Conservation (phyloP, 2,113 vertebrate species). For the Nesogale talazaci region DNA sequence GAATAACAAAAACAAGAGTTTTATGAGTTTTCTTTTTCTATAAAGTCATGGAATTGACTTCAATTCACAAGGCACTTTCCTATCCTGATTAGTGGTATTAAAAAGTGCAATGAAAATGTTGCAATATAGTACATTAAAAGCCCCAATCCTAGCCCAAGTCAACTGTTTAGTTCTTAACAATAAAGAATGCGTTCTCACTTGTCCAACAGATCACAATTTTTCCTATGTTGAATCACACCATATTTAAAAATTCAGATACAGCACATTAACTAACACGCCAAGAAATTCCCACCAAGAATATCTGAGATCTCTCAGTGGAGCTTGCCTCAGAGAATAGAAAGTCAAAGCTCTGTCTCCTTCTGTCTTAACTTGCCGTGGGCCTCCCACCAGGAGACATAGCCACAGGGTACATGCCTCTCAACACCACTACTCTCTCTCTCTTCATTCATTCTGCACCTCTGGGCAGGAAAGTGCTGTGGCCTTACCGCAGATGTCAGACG, state of each 20-base stretch:
- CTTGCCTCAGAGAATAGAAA: background rate
- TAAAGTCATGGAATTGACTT: background rate
- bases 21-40: background rate
- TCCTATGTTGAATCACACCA: slow-evolving; percentile 9
- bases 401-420: background rate
- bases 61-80: background rate
- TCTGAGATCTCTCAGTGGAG: background rate
- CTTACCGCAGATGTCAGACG: slow-evolving; percentile 96
- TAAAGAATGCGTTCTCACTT: background rate
- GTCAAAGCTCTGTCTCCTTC: background rate
- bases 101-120: slow-evolving; percentile 2
- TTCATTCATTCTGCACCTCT: background rate
- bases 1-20: background rate
- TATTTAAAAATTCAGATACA: slow-evolving; percentile 39
- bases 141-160: background rate
- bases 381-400: background rate
- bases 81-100: background rate
- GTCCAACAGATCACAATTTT: background rate
- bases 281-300: background rate
- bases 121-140: background rate
- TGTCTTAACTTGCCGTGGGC: background rate
- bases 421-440: background rate
- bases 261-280: background rate
- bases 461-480: slow-evolving; percentile 54
- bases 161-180: background rate